phyloP scores from a whole-genome alignment of 2,113 vertebrate species.

The Axis porcinus region DNA sequence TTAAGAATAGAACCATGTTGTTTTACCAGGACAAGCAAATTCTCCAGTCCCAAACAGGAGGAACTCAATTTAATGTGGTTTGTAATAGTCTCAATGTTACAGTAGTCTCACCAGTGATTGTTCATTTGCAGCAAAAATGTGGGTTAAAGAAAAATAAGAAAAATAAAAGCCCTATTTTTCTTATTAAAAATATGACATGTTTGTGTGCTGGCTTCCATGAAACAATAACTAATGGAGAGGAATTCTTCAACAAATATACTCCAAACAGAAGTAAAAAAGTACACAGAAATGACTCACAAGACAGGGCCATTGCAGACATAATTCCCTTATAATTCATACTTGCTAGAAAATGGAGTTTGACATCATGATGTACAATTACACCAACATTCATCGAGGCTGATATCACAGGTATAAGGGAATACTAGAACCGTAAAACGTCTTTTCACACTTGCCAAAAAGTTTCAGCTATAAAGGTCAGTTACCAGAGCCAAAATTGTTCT shows the following conservation, averaged over 20 bases:
- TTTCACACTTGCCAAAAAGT: conserved; percentile 34
- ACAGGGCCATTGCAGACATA: conserved; percentile 46
- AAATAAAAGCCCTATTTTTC: conserved; percentile 20
- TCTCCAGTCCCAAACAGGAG: background rate
- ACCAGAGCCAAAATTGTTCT: background rate
- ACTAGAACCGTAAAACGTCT: background rate
- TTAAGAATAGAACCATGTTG: background rate
- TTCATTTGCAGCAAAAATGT: background rate
- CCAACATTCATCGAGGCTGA: background rate
- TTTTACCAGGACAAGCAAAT: conserved; percentile 10
- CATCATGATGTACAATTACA: conserved; percentile 36
- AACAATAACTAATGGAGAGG: background rate
- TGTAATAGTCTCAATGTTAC: background rate
- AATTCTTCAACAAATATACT: conserved; percentile 29
- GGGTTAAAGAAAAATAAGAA: background rate
- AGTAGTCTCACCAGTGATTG: background rate
- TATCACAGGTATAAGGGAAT: background rate
- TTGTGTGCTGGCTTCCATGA: conserved; percentile 21
- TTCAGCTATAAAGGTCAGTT: conserved; percentile 24
- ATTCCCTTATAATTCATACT: background rate
- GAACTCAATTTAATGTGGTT: background rate
- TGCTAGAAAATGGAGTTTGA: background rate
- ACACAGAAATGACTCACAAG: conserved; percentile 49
- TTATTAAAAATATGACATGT: conserved; percentile 67
- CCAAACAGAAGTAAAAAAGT: background rate